phyloP scores from a whole-genome alignment of 2,888 invertebrate species.

The Cosmia trapezina region DNA sequence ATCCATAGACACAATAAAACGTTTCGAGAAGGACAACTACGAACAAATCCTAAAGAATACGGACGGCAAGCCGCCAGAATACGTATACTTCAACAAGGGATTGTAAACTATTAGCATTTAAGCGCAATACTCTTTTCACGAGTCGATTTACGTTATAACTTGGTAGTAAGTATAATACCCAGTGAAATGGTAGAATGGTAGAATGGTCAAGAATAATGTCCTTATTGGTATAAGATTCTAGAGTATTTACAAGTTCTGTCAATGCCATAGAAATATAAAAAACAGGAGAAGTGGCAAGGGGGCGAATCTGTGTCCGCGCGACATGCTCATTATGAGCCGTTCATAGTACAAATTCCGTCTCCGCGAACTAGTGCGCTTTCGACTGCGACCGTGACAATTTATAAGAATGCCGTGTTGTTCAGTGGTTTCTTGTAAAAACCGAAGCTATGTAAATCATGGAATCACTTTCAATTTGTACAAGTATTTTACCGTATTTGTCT shows the following conservation, averaged over 20 bases:
- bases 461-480: too few relatives aligned
- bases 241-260: background rate
- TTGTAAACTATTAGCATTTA: constrained; percentile 88
- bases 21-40: constrained; percentile 94
- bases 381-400: too few relatives aligned
- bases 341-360: too few relatives aligned
- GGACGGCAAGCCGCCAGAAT: constrained; percentile 92
- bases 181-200: background rate
- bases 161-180: constrained; percentile 7
- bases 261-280: too few relatives aligned
- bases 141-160: constrained; percentile 5
- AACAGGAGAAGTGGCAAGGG: too few relatives aligned
- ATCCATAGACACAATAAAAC: constrained; percentile 92
- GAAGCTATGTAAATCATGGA: too few relatives aligned
- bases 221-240: background rate
- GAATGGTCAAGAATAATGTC: constrained; percentile 27
- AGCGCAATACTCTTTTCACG: constrained; percentile 22
- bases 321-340: too few relatives aligned
- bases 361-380: too few relatives aligned
- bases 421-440: too few relatives aligned
- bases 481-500: too few relatives aligned
- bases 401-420: too few relatives aligned
- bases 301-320: too few relatives aligned
- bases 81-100: constrained; percentile 97
- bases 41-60: constrained; percentile 92